phyloP scores from a whole-genome alignment of 2,797 vertebrate genomes.

The Ceyx erithaca region DNA sequence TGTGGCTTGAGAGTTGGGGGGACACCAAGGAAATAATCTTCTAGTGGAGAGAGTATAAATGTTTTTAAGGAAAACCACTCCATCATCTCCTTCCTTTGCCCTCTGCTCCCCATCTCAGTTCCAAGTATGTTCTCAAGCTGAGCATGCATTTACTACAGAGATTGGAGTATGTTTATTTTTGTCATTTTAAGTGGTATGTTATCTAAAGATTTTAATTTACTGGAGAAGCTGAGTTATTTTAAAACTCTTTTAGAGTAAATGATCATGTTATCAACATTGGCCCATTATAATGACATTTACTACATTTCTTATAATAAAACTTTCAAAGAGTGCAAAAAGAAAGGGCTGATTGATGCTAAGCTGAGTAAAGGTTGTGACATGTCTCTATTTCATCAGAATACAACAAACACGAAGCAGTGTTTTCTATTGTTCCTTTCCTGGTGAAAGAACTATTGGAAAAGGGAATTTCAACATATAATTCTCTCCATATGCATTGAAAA shows the following conservation, averaged over 20 bases:
- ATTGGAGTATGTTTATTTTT: background rate
- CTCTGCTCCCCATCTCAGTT: background rate
- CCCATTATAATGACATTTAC: slow-evolving; percentile 60
- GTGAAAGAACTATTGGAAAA: slow-evolving; percentile 14
- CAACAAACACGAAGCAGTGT: slow-evolving; percentile 33
- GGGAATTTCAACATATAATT: slow-evolving; percentile 4
- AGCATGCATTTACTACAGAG: background rate
- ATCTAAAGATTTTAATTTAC: slow-evolving; percentile 68
- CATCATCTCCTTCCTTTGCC: background rate
- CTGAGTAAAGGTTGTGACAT: slow-evolving; percentile 50
- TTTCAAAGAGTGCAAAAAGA: slow-evolving; percentile 27
- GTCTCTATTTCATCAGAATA: slow-evolving; percentile 46
- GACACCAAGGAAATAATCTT: background rate
- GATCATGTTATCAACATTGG: slow-evolving; percentile 53
- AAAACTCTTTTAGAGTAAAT: slow-evolving; percentile 49
- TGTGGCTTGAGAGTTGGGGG: background rate
- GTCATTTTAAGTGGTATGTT: slow-evolving; percentile 23
- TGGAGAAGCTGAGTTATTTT: slow-evolving; percentile 41
- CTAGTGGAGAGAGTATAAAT: background rate
- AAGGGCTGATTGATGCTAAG: slow-evolving; percentile 62
- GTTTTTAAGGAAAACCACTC: background rate
- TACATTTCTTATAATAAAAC: slow-evolving; percentile 66
- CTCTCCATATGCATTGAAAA: background rate
- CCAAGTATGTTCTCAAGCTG: background rate
- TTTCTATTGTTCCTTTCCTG: slow-evolving; percentile 28